Evolutionary conservation across 2,888 invertebrate genomes (phyloP), one percentile per base, ranked within the genome.

Genomic region (Zele albiditarsus): DNA sequence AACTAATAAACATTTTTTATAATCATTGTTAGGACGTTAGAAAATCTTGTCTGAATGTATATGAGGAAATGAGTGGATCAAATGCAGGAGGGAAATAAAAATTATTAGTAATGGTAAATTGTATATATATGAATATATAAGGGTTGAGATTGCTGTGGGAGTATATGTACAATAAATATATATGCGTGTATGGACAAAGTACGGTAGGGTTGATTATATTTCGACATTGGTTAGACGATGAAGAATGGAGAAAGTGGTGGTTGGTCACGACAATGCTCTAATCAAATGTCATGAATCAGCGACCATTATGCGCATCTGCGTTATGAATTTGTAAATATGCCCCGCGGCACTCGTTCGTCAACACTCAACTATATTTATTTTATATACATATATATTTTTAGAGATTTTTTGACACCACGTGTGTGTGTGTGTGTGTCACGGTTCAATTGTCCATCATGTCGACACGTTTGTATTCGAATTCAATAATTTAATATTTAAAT

Each of bases 201-300:
- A 28, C 12, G 58, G n/a, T 49, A 46, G 53, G 33, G 38, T 62
- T 58, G 46, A 46, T 71, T 33, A 38, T 53, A 53, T 25, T 25
- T 42, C 25, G 77, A 49, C 63, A 73, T 76, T 78, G 78, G 77
- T 75, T 78, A 78, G 75, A 80, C 27, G 42, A 82, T 76, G 72
- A 77, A 68, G 73, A 79, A 75, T 77, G 70, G 80, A 78, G 82
- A 49, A 31, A 38, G 38, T 79, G 77, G 74, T 84, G 84, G 84
- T 81, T 82, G 84, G 79, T 77, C 77, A 83, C 84, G 86, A 87
- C 88, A 88, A 88, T 88, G 84, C 88, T 87, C 86, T 88, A 88
- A 88, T 88, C 88, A 88, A 88, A 88, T 88, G 87, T 87, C 87
- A 88, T 83, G 87, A 88, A 88, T 88, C 88, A 88, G 87, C 84